phyloP scores from a whole-genome alignment of 2,113 vertebrate species.

The Atractosteus spatula region DNA sequence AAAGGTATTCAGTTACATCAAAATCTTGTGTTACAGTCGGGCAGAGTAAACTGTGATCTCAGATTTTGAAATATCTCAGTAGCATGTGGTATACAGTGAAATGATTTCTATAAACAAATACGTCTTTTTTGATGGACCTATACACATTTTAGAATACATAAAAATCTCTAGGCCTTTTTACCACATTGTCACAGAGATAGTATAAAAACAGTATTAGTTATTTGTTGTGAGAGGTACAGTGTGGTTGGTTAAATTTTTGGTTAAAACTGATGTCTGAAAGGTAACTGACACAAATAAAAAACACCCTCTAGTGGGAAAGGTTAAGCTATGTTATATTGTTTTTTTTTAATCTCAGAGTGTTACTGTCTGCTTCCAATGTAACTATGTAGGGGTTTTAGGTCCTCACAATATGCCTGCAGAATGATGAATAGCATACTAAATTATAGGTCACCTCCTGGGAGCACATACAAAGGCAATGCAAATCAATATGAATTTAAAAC shows the following conservation, averaged over 20 bases:
- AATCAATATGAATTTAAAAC: slow-evolving; percentile 40
- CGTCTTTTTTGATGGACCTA: no score
- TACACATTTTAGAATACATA: no score
- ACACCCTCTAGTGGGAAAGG: not conserved
- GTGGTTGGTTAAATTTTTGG: not conserved
- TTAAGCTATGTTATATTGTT: not conserved
- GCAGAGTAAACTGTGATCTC: no score
- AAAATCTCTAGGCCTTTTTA: no score
- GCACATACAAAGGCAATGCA: slow-evolving; percentile 25
- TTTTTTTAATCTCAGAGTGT: slow-evolving; percentile 21
- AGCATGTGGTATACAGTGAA: no score
- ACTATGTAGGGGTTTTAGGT: slow-evolving; percentile 35
- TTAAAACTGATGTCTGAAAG: not conserved
- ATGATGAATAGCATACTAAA: slow-evolving; percentile 38
- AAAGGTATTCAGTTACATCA: no score
- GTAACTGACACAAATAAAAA: not conserved
- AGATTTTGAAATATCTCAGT: no score
- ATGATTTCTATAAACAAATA: no score
- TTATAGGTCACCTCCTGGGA: slow-evolving; percentile 34
- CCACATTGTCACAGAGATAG: no score
- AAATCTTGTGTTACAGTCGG: no score
- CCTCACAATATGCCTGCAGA: slow-evolving; percentile 26
- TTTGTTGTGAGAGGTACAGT: no score
- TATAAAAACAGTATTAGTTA: no score
- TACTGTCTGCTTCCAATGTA: slow-evolving; percentile 27